Percentiles rank a stretch among this genome's conserved stretches.
phyloP scores from a whole-genome alignment of 2,888 invertebrate species.

The Dione juno region DNA sequence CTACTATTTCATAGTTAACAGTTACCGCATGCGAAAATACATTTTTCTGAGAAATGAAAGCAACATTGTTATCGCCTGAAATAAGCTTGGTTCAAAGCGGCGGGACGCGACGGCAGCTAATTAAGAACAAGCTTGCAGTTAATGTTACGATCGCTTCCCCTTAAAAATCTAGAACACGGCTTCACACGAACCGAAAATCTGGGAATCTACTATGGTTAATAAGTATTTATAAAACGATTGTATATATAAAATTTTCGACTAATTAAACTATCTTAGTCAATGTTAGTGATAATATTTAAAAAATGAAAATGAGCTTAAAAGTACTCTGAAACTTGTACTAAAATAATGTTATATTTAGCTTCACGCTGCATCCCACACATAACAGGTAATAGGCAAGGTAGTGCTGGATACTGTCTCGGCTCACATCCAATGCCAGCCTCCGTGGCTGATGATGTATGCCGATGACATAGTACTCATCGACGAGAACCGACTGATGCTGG shows the following conservation, averaged over 20 bases:
- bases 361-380: too few species aligned
- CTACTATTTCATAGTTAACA: conserved; percentile 19
- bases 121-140: conserved; percentile 60
- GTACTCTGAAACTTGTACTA: too few species aligned
- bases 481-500: too few species aligned
- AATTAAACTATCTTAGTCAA: too few species aligned
- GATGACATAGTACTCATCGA: too few species aligned
- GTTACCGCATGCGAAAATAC: conserved; percentile 61
- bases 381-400: too few species aligned
- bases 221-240: background rate
- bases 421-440: too few species aligned
- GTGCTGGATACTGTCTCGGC: too few species aligned
- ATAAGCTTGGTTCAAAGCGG: conserved; percentile 72
- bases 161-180: conserved; percentile 37
- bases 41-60: conserved; percentile 66
- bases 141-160: conserved; percentile 54
- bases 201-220: conserved; percentile 6
- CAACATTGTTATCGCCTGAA: conserved; percentile 71
- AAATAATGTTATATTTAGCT: too few species aligned
- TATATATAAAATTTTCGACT: too few species aligned
- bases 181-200: conserved; percentile 29
- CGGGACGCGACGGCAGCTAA: conserved; percentile 65
- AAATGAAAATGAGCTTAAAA: too few species aligned
- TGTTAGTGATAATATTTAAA: background rate
- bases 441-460: too few species aligned